A percentile compares a stretch with the other conserved stretches of the same genome.
Conservation (phyloP, 2,888 invertebrate species). For the Lepeophtheirus nordmannii region DNA sequence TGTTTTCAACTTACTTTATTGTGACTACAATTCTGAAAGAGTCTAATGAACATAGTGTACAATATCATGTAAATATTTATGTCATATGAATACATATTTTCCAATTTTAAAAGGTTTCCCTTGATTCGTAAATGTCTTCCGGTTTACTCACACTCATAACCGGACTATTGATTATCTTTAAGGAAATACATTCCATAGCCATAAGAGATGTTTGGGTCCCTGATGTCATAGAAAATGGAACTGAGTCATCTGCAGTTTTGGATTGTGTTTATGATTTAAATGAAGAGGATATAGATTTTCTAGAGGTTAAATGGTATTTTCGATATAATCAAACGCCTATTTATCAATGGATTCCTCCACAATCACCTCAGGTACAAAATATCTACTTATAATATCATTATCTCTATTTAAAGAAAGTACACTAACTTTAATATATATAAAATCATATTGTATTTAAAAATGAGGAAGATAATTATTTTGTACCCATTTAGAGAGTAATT, state of each 20-base stretch:
- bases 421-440: conserved; percentile 28
- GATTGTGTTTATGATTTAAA: conserved; percentile 30
- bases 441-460: no score
- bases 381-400: not conserved
- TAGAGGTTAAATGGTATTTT: conserved; percentile 31
- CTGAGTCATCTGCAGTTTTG: conserved; percentile 29
- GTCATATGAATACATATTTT: no score
- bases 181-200: not conserved
- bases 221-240: conserved; percentile 31
- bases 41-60: no score
- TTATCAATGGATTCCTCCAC: conserved; percentile 31
- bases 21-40: no score
- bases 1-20: no score
- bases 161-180: no score
- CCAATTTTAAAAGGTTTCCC: no score
- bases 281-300: conserved; percentile 27
- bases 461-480: no score
- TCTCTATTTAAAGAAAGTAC: not conserved
- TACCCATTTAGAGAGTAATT: no score
- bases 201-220: conserved; percentile 48
- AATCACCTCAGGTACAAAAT: conserved; percentile 26
- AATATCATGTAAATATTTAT: no score
- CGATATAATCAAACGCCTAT: conserved; percentile 30
- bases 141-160: no score
- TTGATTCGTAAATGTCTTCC: no score